These are phyloP conservation scores for Apostichopus parvimensis DNA, from an alignment of 35 echinoderm and acorn worm species.

Conservation along the genomic window DNA sequence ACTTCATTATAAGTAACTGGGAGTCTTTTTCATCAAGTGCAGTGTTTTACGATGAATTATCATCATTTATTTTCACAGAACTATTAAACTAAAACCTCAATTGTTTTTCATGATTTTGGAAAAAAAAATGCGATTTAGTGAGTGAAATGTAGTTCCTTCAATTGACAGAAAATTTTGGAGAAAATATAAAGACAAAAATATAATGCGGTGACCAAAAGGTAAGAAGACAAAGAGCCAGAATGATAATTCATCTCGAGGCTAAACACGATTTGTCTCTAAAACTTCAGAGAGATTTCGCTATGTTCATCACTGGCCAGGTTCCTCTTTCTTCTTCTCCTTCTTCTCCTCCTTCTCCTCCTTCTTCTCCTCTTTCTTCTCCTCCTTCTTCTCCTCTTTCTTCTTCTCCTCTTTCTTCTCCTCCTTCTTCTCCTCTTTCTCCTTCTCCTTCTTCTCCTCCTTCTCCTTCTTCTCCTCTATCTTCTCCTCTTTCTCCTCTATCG, in stretches of 20 bases:
- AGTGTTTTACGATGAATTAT: too few relatives aligned
- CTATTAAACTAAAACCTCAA: too few relatives aligned
- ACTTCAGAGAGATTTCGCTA: not conserved
- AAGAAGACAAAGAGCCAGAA: too few relatives aligned
- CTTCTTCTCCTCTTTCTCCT: not conserved
- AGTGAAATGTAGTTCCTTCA: too few relatives aligned
- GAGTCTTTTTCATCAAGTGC: too few relatives aligned
- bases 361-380: not conserved
- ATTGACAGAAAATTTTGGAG: too few relatives aligned
- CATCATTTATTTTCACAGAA: too few relatives aligned
- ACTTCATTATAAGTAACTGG: too few relatives aligned
- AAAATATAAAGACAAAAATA: too few relatives aligned
- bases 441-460: not conserved
- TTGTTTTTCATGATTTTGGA: too few relatives aligned
- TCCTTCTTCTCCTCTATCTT: not conserved
- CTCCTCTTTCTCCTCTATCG: not conserved
- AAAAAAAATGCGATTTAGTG: too few relatives aligned
- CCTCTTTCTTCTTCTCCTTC: not conserved
- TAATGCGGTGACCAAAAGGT: too few relatives aligned
- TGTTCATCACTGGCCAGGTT: not conserved
- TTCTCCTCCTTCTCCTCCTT: not conserved
- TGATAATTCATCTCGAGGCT: not conserved
- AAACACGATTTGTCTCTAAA: not conserved
- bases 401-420: not conserved
- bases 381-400: not conserved